A percentile compares a stretch with the other conserved stretches of the same genome.
Evolutionary conservation across 2,113 vertebrate species (phyloP).

Genomic region (Hemicordylus capensis): DNA sequence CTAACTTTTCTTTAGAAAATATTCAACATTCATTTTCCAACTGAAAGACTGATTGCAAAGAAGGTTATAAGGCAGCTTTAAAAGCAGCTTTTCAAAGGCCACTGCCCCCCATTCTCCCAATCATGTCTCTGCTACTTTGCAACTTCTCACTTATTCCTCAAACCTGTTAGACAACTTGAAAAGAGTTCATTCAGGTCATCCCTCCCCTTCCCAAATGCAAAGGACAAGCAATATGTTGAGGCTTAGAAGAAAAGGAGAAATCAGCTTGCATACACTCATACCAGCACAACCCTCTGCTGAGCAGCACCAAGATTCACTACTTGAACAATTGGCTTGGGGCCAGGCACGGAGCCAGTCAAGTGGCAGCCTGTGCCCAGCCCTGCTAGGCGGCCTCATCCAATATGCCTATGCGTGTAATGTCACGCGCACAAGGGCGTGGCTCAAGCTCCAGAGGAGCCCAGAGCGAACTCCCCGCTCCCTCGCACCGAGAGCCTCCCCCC

Average conservation of each 20-base stretch:
- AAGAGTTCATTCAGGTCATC: too few species aligned
- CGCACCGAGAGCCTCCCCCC: too few species aligned
- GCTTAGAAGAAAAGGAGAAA: background rate
- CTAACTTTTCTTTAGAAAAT: constrained; percentile 16
- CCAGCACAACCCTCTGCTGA: background rate
- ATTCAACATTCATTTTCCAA: background rate
- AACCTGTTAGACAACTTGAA: too few species aligned
- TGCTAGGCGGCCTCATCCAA: too few species aligned
- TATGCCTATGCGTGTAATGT: too few species aligned
- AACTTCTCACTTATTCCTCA: too few species aligned
- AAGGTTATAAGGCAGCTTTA: background rate
- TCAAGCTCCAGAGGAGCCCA: too few species aligned
- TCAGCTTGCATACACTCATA: background rate
- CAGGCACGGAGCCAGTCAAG: too few species aligned
- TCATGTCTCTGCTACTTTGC: background rate
- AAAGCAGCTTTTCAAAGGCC: background rate
- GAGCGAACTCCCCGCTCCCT: too few species aligned
- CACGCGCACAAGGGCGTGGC: too few species aligned
- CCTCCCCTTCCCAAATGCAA: background rate
- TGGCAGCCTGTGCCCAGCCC: too few species aligned
- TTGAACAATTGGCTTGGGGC: too few species aligned
- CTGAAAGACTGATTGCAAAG: background rate
- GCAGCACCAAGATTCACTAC: background rate
- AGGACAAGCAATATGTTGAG: background rate
- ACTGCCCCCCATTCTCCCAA: background rate